phyloP scores from a whole-genome alignment of 64 coral and sea anemone species.

The Pocillopora damicornis region DNA sequence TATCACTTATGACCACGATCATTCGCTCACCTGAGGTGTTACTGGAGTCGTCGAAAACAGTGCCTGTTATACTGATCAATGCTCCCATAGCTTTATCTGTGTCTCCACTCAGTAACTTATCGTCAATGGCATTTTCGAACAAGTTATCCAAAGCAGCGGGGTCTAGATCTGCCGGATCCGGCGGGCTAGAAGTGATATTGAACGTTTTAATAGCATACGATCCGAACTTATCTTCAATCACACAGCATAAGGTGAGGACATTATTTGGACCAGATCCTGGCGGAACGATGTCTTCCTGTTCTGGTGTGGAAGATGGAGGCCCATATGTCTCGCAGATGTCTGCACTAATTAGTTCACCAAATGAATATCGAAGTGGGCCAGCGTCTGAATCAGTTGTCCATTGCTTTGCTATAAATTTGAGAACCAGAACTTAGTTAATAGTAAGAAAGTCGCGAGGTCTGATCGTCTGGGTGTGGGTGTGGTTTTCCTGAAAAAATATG shows the following conservation, averaged over 20 bases:
- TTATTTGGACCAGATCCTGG: neutral
- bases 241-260: neutral
- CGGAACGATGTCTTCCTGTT: neutral
- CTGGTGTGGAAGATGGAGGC: neutral
- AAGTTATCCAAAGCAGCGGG: neutral
- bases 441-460: neutral
- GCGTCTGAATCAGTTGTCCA: slow-evolving; percentile 8
- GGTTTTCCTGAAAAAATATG: neutral
- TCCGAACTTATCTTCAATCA: neutral
- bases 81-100: neutral
- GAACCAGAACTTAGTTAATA: neutral
- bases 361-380: slow-evolving; percentile 1
- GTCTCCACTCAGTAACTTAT: slow-evolving; percentile 1
- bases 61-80: slow-evolving; percentile 1
- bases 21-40: neutral
- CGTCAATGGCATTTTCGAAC: neutral
- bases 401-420: neutral
- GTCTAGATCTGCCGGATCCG: neutral
- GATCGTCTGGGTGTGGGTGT: neutral
- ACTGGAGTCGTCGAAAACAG: neutral
- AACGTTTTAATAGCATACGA: neutral
- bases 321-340: neutral
- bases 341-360: neutral
- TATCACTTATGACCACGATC: neutral
- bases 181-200: slow-evolving; percentile 13